Evolutionary conservation across 37 sponge, comb jelly and placozoan species (phyloP), one percentile per base, ranked within the genome.

Genomic region (Ianthella basta): DNA sequence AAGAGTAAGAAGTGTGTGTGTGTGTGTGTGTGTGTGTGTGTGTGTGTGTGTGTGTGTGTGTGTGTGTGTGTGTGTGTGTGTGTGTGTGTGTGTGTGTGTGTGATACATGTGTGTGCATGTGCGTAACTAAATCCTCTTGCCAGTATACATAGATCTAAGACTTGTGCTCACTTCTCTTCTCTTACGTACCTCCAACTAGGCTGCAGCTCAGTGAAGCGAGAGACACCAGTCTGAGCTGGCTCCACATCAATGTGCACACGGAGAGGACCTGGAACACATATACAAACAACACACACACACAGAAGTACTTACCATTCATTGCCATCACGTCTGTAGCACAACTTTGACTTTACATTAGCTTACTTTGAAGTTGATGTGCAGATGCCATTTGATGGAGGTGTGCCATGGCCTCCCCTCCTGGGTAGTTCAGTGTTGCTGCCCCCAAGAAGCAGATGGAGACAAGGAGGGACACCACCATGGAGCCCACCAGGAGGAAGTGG

Each of bases 371-470:
- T 12, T 63, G 40, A 21, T 19, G 44, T 75, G 23, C 14, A 5
- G 79, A 20, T 13, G 55, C 85, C 54, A 94, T 75, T 25, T 59
- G 19, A 81, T 98, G 97, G 34, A 96, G 91, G 18, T 37, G 56
- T 4, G 80, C 61, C 81, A 98, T 80, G 80, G 97, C 99, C 4
- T 81, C 60, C 0, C 99, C 99, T 56, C 99, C 99, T 30, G 99
- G 97, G 63, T 98, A 98, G 91, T 98, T 98, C 86, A 93, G 85
- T 15, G 81, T 37, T 5, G 96, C 94, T 59, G 94, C 86, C 18
- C 80, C 74, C 38, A 97, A 86, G 82, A 92, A 87, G 32, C 87
- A 36, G 50, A 84, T 70, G 19, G 92, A 35, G 35, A 90, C 25
- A 0, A 34, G 79, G 0, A 67, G 24, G 59, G 86, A 86, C 30